phyloP scores from a whole-genome alignment of 2,113 vertebrate species.

The Rattus norvegicus region DNA sequence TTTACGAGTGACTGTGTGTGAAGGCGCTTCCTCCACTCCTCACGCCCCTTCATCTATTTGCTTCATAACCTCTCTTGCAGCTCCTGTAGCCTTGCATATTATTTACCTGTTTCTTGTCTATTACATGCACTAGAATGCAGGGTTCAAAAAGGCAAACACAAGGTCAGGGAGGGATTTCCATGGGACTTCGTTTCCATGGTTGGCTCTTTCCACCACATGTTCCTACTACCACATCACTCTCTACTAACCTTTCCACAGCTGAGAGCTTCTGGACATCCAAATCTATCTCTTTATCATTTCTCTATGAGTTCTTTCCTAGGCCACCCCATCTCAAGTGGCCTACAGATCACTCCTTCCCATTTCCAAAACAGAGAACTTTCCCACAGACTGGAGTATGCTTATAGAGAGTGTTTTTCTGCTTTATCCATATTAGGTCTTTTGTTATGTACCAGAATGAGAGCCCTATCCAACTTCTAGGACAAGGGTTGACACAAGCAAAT shows the following conservation, averaged over 20 bases:
- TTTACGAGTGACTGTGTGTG: too few relatives aligned
- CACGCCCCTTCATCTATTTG: neutral
- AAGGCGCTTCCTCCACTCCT: neutral
- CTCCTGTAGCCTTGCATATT: neutral
- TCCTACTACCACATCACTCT: neutral
- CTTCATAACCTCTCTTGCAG: neutral
- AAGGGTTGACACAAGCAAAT: neutral
- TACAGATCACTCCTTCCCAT: too few relatives aligned
- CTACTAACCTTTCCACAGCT: neutral
- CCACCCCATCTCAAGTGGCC: neutral
- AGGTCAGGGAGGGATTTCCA: neutral
- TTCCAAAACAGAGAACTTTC: neutral
- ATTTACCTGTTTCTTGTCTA: neutral
- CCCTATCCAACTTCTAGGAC: too few relatives aligned
- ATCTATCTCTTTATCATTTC: neutral
- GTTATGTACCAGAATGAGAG: neutral
- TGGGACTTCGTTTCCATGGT: accelerated
- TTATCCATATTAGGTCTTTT: neutral
- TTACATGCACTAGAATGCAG: neutral
- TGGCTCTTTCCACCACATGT: neutral
- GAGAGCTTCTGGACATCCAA: neutral
- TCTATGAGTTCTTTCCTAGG: neutral
- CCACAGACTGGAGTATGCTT: neutral
- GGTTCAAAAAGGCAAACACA: neutral
- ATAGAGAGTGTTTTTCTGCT: neutral